Evolutionary conservation across 2,113 vertebrate genomes (phyloP), one percentile per base, ranked within the genome.

Genomic region (Phoenicopterus ruber): DNA sequence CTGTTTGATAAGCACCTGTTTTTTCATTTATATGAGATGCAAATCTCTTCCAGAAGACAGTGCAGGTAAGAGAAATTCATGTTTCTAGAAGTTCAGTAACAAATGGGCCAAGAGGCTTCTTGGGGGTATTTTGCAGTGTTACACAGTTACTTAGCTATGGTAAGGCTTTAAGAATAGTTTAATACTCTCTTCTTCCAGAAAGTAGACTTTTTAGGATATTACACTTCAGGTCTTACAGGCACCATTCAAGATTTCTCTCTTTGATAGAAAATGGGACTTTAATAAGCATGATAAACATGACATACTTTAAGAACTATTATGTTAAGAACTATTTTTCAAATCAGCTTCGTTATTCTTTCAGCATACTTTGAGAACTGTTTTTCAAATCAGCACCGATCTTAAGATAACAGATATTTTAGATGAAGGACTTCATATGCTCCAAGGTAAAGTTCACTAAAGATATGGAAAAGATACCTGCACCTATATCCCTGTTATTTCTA

Each of bases 11-110:
- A 96, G 31, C 0, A 62, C 66, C 38, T 82, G 42, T 21, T 96
- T 86, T 96, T 86, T 74, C 65, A 61, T 92, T 95, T 88, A 82
- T 54, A 59, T 57, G 52, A 95, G 40, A 93, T 74, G 36, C 24
- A 88, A 90, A 93, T 93, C 40, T 90, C 69, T 93, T 82, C 65
- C 80, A 92, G 79, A 95, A 93, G 79, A 95, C 42, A 85, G 50
- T 42, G 38, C 36, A 80, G 46, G 55, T 67, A 86, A 88, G 11
- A 92, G 59, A 95, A 96, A 78, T 49, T 54, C 46, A 72, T 66
- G 26, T 70, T 92, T 92, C 47, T 81, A 49, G 29, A 88, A 88
- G 58, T 83, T 63, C 55, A 52, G 26, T 44, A 67, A 74, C 31
- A 92, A 88, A 92, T 55, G 42, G 65, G 49, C 38, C 80, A 82